phyloP scores from a whole-genome alignment of 2,888 invertebrate genomes.

The Miltochrista miniata region DNA sequence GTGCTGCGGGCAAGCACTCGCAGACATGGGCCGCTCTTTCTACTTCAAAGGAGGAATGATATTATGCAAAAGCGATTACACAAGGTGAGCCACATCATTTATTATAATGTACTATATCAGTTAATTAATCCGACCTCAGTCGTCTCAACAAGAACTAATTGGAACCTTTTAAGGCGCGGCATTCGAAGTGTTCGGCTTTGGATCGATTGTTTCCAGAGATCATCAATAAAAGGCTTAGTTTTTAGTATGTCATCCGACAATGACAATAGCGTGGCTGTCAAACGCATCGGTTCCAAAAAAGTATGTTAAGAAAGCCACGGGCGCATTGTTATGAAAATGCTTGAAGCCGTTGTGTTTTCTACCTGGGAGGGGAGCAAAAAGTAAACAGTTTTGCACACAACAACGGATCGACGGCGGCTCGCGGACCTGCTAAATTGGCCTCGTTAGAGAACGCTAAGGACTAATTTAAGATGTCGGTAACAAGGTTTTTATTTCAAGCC shows the following conservation, averaged over 20 bases:
- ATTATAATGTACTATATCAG: constrained; percentile 18
- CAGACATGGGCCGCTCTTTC: constrained; percentile 96
- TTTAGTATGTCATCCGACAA: constrained; percentile 77
- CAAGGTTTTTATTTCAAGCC: constrained; percentile 62
- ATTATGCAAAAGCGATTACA: constrained; percentile 97
- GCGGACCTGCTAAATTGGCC: constrained; percentile 69
- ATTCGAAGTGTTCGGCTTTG: constrained; percentile 51
- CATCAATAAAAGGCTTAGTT: constrained; percentile 69
- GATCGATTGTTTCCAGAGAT: constrained; percentile 71
- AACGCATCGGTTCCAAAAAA: constrained; percentile 74
- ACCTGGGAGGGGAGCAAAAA: constrained; percentile 76
- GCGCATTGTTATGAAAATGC: constrained; percentile 83
- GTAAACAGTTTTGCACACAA: constrained; percentile 71
- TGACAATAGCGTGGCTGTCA: constrained; percentile 81
- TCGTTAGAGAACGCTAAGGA: constrained; percentile 71
- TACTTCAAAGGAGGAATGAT: constrained; percentile 97
- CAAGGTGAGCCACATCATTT: constrained; percentile 87
- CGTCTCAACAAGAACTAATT: constrained; percentile 56
- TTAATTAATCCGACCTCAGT: constrained; percentile 34
- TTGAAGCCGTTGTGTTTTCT: constrained; percentile 75
- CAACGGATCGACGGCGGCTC: constrained; percentile 64
- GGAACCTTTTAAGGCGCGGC: constrained; percentile 58
- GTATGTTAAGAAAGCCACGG: constrained; percentile 72
- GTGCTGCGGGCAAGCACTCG: constrained; percentile 94
- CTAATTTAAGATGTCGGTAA: constrained; percentile 71